These are phyloP conservation scores for Pagrus major DNA, from an alignment of 2,113 vertebrate genomes.

Conservation along the genomic window DNA sequence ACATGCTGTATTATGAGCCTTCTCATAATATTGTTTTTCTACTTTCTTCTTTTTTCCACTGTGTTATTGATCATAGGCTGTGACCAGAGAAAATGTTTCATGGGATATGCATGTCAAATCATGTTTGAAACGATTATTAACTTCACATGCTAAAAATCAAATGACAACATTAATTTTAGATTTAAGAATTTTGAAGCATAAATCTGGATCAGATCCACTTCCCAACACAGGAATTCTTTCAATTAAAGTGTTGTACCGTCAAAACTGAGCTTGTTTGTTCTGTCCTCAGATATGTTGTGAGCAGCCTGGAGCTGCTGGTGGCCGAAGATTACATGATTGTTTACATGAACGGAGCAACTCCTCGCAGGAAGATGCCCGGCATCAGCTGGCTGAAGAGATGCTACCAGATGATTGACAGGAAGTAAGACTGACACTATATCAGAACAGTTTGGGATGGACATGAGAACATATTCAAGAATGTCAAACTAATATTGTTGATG, in stretches of 20 bases:
- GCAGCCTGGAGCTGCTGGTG: conserved; percentile 96
- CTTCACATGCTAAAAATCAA: not conserved
- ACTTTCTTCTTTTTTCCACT: not conserved
- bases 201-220: not conserved
- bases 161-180: not conserved
- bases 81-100: not conserved
- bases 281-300: conserved; percentile 93
- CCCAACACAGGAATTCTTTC: not conserved
- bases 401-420: conserved; percentile 99
- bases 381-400: conserved; percentile 98
- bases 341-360: conserved; percentile 96
- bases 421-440: conserved; percentile 77
- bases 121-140: not conserved
- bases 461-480: not conserved
- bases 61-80: not conserved
- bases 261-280: not conserved
- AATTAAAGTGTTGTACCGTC: accelerated
- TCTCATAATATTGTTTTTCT: not conserved
- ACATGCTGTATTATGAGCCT: not conserved
- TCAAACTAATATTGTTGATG: not conserved
- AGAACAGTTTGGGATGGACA: not conserved
- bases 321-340: conserved; percentile 98
- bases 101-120: not conserved
- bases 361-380: conserved; percentile 94
- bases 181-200: not conserved